These are phyloP conservation scores for Papilio glaucus DNA, from an alignment of 1,140 invertebrate species.

Conservation along the genomic window DNA sequence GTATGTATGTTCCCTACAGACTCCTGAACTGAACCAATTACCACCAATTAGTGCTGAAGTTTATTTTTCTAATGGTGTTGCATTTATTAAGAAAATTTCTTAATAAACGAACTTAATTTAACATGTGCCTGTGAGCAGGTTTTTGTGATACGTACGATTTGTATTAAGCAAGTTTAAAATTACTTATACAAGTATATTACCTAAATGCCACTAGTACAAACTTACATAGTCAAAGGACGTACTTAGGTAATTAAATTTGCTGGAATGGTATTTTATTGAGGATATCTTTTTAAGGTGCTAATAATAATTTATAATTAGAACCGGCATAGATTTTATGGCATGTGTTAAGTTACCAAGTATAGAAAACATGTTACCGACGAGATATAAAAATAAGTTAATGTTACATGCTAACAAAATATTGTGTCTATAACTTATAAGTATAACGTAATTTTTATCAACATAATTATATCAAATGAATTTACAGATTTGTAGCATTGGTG, in stretches of 20 bases:
- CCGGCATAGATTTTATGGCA: background rate
- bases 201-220: slow-evolving; percentile 10
- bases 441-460: no score
- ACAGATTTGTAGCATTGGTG: no score
- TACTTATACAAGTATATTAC: background rate
- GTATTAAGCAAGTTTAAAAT: slow-evolving; percentile 13
- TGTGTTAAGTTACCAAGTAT: background rate
- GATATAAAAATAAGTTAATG: background rate
- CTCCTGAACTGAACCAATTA: no score
- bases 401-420: background rate
- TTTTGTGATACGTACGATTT: background rate
- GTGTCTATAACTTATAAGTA: no score
- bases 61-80: no score
- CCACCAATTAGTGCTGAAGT: no score
- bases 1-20: no score
- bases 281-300: slow-evolving; percentile 5
- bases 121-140: no score
- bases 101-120: no score
- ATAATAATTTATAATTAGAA: slow-evolving; percentile 5
- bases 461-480: no score
- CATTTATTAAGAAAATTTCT: no score
- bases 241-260: slow-evolving; percentile 2
- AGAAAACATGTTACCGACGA: background rate
- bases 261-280: background rate
- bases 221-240: background rate